Evolutionary conservation across 2,888 invertebrate genomes (phyloP).

Genomic region (Monochamus alternatus): DNA sequence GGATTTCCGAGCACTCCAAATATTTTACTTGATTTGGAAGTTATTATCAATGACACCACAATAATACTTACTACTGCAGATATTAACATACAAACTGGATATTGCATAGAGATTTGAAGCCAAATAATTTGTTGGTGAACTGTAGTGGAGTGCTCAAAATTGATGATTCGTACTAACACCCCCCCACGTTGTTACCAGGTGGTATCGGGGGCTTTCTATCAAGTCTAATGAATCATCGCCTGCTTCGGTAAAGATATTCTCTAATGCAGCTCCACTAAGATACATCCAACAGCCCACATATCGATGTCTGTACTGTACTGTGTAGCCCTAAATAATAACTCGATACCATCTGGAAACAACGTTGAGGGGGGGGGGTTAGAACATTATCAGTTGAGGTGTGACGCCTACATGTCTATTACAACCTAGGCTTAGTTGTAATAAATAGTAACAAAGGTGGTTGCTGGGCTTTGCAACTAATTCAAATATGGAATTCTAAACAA

Average conservation of each 20-base stretch:
- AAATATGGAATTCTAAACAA: too few species aligned
- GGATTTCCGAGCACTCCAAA: constrained; percentile 97
- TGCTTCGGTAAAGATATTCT: constrained; percentile 96
- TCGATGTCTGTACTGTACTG: constrained; percentile 97
- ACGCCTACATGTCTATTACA: too few species aligned
- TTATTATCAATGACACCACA: constrained; percentile 89
- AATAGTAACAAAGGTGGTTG: too few species aligned
- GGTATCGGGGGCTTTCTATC: constrained; percentile 89
- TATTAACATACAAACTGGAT: constrained; percentile 96
- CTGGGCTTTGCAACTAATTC: too few species aligned
- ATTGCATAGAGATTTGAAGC: constrained; percentile 97
- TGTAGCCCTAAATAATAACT: constrained; percentile 92
- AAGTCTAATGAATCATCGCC: constrained; percentile 91
- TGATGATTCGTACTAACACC: constrained; percentile 95
- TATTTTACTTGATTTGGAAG: constrained; percentile 96
- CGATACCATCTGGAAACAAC: constrained; percentile 97
- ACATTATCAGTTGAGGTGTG: too few species aligned
- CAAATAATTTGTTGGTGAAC: constrained; percentile 97
- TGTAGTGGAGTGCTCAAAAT: constrained; percentile 94
- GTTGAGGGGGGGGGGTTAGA: too few species aligned
- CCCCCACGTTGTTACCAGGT: constrained; percentile 97
- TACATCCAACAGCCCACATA: constrained; percentile 99
- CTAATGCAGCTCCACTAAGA: constrained; percentile 96
- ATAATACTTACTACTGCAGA: constrained; percentile 93
- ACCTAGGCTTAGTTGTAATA: too few species aligned